Evolutionary conservation across 2,113 vertebrate genomes (phyloP), one percentile per base, ranked within the genome.

Genomic region (Patagioenas fasciata): DNA sequence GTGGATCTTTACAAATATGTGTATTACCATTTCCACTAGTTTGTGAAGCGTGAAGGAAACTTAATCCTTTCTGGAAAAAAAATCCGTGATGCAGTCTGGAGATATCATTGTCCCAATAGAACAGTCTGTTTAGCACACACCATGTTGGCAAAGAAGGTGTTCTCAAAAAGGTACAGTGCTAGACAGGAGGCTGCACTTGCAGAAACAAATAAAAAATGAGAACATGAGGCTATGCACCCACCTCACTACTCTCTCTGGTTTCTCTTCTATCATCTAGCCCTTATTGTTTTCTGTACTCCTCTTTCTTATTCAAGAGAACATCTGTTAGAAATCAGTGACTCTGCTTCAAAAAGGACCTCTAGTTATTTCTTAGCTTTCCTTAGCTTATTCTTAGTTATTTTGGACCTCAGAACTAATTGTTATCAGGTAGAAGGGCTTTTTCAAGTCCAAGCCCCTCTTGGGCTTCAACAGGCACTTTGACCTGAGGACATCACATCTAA

Each of bases 391-490:
- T 65, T 61, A 65, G 24, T 18, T 88, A 3, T 54, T 71, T 82
- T 71, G 51, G 31, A 17, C 18, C 11, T 67, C 16, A 62, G 51
- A 78, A 62, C 19, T 58, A 57, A 42, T 56, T 67, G 28, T 25
- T 81, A 23, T 3, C 1, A 17, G 3, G 11, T 65, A 15, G 7
- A 85, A 93, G 51, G 10, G 10, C 14, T 73, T 69, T 70, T 36
- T 32, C 3, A 69, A 72, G 9, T 54, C 9, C n/a, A 84, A 53
- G 20, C 5, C 13, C 67, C 6, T 58, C 21, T 62, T 40, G 16
- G 4, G 4, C 21, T 83, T 77, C 1, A 0, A 3, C 38, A 64
- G 24, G 18, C 32, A 7, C 54, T 72, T 85, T 4, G 1, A n/a
- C 34, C 15, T 28, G 40, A 48, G 11, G 31, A 44, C n/a, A 20